Conservation (phyloP, 2,888 invertebrate genomes). For the Perizoma affinitatum region DNA sequence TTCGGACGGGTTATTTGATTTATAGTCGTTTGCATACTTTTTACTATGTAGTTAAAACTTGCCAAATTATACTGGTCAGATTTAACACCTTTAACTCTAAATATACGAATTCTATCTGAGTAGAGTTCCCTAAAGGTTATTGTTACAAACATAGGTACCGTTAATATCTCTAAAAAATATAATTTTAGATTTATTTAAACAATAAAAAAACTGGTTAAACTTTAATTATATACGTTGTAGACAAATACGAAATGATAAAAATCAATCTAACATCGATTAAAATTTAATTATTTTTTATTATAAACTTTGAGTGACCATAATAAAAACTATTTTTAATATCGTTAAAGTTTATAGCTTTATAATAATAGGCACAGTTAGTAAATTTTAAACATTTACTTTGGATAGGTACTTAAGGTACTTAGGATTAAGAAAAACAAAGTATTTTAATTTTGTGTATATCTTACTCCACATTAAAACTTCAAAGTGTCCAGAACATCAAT, state of each 20-base stretch:
- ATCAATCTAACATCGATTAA: no score
- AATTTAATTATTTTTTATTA: no score
- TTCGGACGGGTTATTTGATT: constrained; percentile 64
- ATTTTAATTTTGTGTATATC: constrained; percentile 10
- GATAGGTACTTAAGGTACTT: constrained; percentile 3
- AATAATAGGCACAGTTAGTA: background rate
- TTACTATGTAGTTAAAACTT: constrained; percentile 44
- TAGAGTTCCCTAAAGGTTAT: no score
- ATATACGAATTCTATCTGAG: background rate
- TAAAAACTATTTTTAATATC: constrained; percentile 7
- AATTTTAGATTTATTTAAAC: no score
- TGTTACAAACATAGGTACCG: no score
- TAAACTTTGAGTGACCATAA: background rate
- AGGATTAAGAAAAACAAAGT: constrained; percentile 3
- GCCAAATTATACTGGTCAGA: background rate
- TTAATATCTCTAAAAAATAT: no score
- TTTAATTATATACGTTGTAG: no score
- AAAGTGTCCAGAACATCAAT: constrained; percentile 47
- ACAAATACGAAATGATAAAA: no score
- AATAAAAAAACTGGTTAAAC: no score
- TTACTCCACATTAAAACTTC: constrained; percentile 18
- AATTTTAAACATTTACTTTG: background rate
- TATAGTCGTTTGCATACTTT: constrained; percentile 55
- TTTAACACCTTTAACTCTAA: background rate
- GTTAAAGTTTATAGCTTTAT: constrained; percentile 6